Evolutionary conservation across 2,888 invertebrate genomes (phyloP), one percentile per base, ranked within the genome.

Genomic region (Phortica magna): DNA sequence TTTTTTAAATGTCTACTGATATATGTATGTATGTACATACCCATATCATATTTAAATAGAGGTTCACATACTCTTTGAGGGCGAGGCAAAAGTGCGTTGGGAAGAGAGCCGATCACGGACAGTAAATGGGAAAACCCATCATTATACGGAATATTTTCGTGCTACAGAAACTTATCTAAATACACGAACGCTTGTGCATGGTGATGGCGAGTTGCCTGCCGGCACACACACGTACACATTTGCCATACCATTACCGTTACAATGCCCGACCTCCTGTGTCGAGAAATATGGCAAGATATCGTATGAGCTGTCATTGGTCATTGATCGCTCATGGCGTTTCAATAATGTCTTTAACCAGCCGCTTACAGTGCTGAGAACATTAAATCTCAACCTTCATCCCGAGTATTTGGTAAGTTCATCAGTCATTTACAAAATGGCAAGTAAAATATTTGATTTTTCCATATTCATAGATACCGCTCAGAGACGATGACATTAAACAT

Each of bases 311-410:
- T 95, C 95, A 89, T 95, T 95, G 7, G 94, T 93, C 0, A 91
- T 96, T n/a, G 96, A 96, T 89, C 93, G 96, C 9, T 96, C 96
- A n/a, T 96, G 95, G 95, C 95, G 95, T 83, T 95, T 95, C 90
- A 85, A 90, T 55, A 90, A 88, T 76, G 79, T 80, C 1, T 90
- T 84, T 48, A 83, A 82, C 19, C 83, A 84, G 57, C 84, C 88
- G 0, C 95, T 97, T 84, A 96, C 95, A 31, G 95, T 98, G 12
- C 93, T 96, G 71, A 94, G 95, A 80, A 94, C 95, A 6, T 92
- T 96, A 82, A 96, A 97, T 91, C 93, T 98, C 77, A 97, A 97
- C 92, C 92, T 94, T 82, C 94, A 94, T 89, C 93, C 94, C 6
- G 93, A 93, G 77, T 94, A 95, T 77, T 93, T 93, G 92, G 95